These are phyloP conservation scores for Heteromyza rotundicornis DNA, from an alignment of 2,888 invertebrate genomes.

Conservation along the genomic window DNA sequence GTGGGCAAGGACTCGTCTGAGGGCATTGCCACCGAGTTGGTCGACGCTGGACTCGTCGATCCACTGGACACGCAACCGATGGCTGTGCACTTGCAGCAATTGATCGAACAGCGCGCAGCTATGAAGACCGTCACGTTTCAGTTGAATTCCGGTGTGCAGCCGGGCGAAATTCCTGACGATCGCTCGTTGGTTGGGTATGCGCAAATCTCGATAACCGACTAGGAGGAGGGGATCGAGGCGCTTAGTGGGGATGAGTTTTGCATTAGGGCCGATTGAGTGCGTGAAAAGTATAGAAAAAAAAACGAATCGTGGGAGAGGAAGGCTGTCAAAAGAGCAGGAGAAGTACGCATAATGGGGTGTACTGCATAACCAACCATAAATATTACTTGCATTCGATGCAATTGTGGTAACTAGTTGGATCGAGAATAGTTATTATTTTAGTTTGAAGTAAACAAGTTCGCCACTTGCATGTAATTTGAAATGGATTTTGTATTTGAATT, in stretches of 20 bases:
- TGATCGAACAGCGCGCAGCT: slow-evolving; percentile 76
- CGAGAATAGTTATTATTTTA: too few species aligned
- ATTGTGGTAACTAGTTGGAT: too few species aligned
- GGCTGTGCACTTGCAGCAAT: slow-evolving; percentile 88
- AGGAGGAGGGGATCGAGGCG: slow-evolving; percentile 43
- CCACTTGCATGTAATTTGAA: too few species aligned
- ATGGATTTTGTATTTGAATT: too few species aligned
- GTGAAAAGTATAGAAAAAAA: slow-evolving; percentile 25
- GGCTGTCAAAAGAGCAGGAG: too few species aligned
- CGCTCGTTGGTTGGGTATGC: slow-evolving; percentile 95
- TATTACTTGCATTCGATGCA: too few species aligned
- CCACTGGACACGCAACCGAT: slow-evolving; percentile 90
- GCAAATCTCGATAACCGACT: slow-evolving; percentile 94
- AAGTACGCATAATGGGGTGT: too few species aligned
- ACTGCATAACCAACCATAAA: too few species aligned
- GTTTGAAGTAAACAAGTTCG: too few species aligned
- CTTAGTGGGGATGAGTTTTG: background rate
- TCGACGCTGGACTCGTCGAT: slow-evolving; percentile 94
- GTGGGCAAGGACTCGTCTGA: slow-evolving; percentile 88
- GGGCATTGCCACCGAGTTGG: slow-evolving; percentile 92
- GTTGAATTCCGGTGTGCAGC: slow-evolving; percentile 74
- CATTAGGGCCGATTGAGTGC: background rate
- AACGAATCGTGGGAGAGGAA: background rate
- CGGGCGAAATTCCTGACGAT: slow-evolving; percentile 89
- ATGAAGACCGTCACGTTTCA: slow-evolving; percentile 86